A percentile compares a stretch with the other conserved stretches of the same genome.
Evolutionary conservation across 2,113 vertebrate genomes (phyloP).

Genomic region (Phaetusa simplex): DNA sequence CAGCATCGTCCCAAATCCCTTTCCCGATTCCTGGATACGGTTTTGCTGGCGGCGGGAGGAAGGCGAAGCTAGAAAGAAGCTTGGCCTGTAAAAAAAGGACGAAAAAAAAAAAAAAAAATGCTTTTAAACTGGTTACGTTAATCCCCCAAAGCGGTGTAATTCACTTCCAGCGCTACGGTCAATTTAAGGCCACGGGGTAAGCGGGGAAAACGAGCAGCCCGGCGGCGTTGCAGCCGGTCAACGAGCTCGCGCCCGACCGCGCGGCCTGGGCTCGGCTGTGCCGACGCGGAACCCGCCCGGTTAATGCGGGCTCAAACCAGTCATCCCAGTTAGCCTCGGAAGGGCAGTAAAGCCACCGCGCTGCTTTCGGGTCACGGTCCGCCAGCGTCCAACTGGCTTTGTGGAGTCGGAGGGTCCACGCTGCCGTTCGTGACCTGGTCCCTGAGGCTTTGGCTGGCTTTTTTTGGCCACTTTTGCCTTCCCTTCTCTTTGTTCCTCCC

Average conservation of each 20-base stretch:
- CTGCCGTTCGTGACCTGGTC: not conserved
- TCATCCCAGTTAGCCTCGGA: not conserved
- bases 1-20: not conserved
- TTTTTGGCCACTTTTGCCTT: not conserved
- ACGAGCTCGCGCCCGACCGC: accelerated
- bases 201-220: not conserved
- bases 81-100: not conserved
- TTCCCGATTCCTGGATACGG: not conserved
- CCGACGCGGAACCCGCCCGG: not conserved
- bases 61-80: not conserved
- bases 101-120: not conserved
- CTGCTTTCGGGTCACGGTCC: not conserved
- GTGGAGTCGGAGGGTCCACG: accelerated
- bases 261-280: not conserved
- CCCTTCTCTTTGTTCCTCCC: not conserved
- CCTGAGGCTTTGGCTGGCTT: not conserved
- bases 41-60: not conserved
- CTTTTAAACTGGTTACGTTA: not conserved
- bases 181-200: not conserved
- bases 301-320: not conserved
- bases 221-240: not conserved
- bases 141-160: not conserved
- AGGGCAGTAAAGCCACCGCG: accelerated
- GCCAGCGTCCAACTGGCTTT: accelerated
- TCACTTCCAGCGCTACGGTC: not conserved